phyloP scores from a whole-genome alignment of 2,113 vertebrate genomes.

The Polyodon spathula region DNA sequence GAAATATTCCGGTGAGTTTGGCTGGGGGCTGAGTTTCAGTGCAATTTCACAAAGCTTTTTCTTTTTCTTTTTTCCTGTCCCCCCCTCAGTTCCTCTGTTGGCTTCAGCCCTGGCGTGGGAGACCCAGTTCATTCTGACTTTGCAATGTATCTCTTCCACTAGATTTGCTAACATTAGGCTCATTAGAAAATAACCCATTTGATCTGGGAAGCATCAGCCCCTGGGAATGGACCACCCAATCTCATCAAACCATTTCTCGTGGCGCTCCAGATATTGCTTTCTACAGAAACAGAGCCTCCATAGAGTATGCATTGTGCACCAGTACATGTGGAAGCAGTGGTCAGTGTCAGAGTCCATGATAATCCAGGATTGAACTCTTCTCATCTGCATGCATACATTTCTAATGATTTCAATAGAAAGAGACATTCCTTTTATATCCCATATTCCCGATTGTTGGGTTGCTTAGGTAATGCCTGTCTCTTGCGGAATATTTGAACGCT shows the following conservation, averaged over 20 bases:
- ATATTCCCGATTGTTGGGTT: conserved; percentile 4
- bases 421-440: background rate
- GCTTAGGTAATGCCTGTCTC: background rate
- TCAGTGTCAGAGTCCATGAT: conserved; percentile 10
- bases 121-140: background rate
- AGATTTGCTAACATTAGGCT: conserved; percentile 20
- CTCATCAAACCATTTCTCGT: conserved; percentile 18
- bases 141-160: conserved; percentile 3
- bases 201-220: conserved; percentile 27
- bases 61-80: conserved; percentile 1
- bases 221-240: conserved; percentile 17
- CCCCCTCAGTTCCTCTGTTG: background rate
- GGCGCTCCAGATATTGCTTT: conserved; percentile 13
- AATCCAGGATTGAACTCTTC: conserved; percentile 8
- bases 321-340: conserved; percentile 9
- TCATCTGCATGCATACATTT: conserved; percentile 40
- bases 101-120: conserved; percentile 2
- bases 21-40: no score
- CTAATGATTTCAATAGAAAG: conserved; percentile 16
- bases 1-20: no score
- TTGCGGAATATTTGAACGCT: background rate
- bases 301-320: conserved; percentile 5
- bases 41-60: background rate
- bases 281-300: background rate
- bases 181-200: conserved; percentile 26